These are phyloP conservation scores for Osedax frankpressi DNA, from an alignment of 2,888 invertebrate species.

Conservation along the genomic window DNA sequence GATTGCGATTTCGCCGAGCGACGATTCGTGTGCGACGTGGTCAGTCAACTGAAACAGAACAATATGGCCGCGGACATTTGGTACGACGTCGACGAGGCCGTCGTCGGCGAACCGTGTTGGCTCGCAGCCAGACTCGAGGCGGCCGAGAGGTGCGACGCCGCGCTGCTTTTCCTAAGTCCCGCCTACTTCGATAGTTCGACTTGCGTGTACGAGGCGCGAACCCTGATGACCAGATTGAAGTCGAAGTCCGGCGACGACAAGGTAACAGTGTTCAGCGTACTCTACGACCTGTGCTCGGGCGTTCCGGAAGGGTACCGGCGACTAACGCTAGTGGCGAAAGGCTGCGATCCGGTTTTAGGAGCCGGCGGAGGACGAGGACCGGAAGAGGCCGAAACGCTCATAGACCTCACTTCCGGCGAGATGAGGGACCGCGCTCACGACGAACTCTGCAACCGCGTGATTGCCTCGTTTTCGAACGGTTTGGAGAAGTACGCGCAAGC, in stretches of 20 bases:
- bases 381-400: too few relatives aligned
- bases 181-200: conserved; percentile 41
- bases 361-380: neutral
- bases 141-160: conserved; percentile 40
- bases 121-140: conserved; percentile 43
- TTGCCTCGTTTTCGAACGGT: conserved; percentile 36
- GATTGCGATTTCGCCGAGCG: conserved; percentile 42
- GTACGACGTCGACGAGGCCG: conserved; percentile 44
- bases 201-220: conserved; percentile 37
- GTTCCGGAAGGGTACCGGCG: neutral
- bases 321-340: neutral
- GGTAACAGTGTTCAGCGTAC: neutral
- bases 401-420: neutral
- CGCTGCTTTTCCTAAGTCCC: conserved; percentile 38
- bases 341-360: too few relatives aligned
- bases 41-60: conserved; percentile 41
- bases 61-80: conserved; percentile 43
- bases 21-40: conserved; percentile 40
- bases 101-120: conserved; percentile 42
- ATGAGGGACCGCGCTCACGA: neutral
- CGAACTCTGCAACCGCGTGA: neutral
- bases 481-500: conserved; percentile 38
- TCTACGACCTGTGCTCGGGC: neutral
- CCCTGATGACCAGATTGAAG: conserved; percentile 20
- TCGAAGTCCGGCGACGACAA: neutral